These are phyloP conservation scores for Karalla daura DNA, from an alignment of 2,797 vertebrate species.

Conservation along the genomic window DNA sequence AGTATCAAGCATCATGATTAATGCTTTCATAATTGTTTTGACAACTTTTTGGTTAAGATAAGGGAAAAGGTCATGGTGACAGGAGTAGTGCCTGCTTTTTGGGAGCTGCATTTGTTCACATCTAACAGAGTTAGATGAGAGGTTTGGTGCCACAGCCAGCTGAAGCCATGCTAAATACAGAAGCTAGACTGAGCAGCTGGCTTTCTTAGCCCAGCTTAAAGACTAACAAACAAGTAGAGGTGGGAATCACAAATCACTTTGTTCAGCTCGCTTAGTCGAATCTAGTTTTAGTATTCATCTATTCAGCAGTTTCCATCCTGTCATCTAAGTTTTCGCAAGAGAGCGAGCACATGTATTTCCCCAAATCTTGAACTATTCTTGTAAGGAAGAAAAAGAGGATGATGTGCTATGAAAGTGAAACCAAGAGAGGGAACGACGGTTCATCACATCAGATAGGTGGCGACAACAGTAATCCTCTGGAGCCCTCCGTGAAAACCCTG, in stretches of 20 bases:
- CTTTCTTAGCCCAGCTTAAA: slow-evolving; percentile 4
- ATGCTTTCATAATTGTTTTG: slow-evolving; percentile 4
- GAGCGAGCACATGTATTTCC: not conserved
- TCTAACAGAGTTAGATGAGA: not conserved
- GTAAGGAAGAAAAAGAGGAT: not conserved
- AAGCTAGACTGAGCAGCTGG: not conserved
- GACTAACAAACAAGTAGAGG: not conserved
- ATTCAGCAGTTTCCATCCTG: not conserved
- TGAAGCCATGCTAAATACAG: not conserved
- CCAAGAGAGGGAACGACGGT: slow-evolving; percentile 31
- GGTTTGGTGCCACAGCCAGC: not conserved
- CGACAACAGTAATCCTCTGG: slow-evolving; percentile 62
- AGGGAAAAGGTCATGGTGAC: not conserved
- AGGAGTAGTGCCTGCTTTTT: not conserved
- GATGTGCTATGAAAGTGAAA: not conserved
- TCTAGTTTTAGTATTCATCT: slow-evolving; percentile 7
- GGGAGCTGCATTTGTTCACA: not conserved
- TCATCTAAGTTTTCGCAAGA: not conserved
- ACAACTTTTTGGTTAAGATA: not conserved
- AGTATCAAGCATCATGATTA: not conserved
- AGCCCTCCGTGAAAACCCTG: slow-evolving; percentile 63
- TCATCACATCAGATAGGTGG: slow-evolving; percentile 57
- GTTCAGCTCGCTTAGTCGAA: not conserved
- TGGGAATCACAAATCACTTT: not conserved
- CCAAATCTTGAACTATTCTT: slow-evolving; percentile 1